These are phyloP conservation scores for Lycorma delicatula DNA, from an alignment of 1,140 invertebrate genomes.

Conservation along the genomic window DNA sequence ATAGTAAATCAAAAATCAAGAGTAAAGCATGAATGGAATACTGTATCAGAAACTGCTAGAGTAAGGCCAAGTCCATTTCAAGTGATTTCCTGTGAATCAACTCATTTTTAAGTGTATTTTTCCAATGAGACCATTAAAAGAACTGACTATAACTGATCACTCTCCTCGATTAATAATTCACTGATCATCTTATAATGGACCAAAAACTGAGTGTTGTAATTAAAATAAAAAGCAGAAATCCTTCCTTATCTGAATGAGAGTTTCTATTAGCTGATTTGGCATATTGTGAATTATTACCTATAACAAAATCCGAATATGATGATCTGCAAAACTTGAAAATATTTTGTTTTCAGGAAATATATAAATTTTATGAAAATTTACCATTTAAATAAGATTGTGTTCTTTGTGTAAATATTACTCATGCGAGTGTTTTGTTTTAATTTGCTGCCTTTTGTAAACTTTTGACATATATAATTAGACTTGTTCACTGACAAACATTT, in stretches of 20 bases:
- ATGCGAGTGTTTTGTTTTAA: no score
- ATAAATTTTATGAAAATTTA: no score
- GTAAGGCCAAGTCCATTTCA: conserved; percentile 10
- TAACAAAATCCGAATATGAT: conserved; percentile 5
- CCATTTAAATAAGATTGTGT: no score
- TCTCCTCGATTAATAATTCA: conserved; percentile 9
- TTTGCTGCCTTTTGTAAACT: no score
- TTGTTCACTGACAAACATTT: no score
- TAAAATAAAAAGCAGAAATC: conserved; percentile 1
- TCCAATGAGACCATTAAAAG: conserved; percentile 7
- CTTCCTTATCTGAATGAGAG: conserved; percentile 3
- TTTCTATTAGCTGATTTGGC: conserved; percentile 2
- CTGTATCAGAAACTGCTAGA: conserved; percentile 4
- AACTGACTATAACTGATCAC: conserved; percentile 5
- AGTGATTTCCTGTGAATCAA: conserved; percentile 9
- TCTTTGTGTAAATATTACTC: no score
- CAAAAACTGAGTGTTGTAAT: conserved; percentile 14
- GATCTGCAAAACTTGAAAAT: conserved; percentile 12
- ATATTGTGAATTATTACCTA: conserved; percentile 3
- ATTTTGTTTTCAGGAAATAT: conserved; percentile 12
- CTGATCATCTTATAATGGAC: conserved; percentile 10
- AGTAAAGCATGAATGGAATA: conserved; percentile 12
- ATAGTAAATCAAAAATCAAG: conserved; percentile 13
- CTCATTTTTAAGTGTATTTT: conserved; percentile 10
- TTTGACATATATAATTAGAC: no score